Percentiles rank a stretch among this genome's conserved stretches.
Conservation (phyloP, 2,113 vertebrate genomes). For the Hypomesus transpacificus region DNA sequence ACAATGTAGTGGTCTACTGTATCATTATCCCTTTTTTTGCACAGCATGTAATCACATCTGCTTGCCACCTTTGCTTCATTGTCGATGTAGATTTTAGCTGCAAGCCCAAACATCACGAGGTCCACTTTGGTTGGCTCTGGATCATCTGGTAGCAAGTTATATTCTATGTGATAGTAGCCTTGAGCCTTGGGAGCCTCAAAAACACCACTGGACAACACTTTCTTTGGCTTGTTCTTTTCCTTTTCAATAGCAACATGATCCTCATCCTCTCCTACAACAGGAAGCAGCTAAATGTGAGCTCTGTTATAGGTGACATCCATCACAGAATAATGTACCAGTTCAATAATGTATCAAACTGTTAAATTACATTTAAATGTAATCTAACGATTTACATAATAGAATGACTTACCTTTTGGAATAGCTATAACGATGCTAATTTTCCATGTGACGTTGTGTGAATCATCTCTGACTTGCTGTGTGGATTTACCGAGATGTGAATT, state of each 20-base stretch:
- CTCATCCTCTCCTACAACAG: constrained; percentile 47
- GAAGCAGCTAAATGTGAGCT: neutral
- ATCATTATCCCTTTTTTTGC: neutral
- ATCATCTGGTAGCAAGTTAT: constrained; percentile 73
- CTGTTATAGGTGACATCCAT: neutral
- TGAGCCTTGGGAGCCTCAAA: constrained; percentile 43
- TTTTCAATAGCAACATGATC: constrained; percentile 37
- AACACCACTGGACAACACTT: neutral
- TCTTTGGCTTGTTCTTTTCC: constrained; percentile 8
- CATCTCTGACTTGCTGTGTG: constrained; percentile 19
- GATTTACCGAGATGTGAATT: constrained; percentile 9
- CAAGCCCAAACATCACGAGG: constrained; percentile 66
- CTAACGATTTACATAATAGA: neutral
- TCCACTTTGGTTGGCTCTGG: constrained; percentile 66
- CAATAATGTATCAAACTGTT: neutral
- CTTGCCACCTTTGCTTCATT: constrained; percentile 70
- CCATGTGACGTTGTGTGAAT: constrained; percentile 66
- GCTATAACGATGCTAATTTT: constrained; percentile 69
- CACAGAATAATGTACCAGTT: neutral
- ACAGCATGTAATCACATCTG: neutral
- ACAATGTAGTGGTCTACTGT: neutral
- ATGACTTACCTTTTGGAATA: constrained; percentile 60
- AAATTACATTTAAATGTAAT: neutral
- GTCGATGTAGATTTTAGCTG: constrained; percentile 74
- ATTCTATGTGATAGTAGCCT: constrained; percentile 76